Percentiles rank a stretch among this genome's conserved stretches.
phyloP scores from a whole-genome alignment of 2,888 invertebrate genomes.

The Caenorhabditis drosophilae region DNA sequence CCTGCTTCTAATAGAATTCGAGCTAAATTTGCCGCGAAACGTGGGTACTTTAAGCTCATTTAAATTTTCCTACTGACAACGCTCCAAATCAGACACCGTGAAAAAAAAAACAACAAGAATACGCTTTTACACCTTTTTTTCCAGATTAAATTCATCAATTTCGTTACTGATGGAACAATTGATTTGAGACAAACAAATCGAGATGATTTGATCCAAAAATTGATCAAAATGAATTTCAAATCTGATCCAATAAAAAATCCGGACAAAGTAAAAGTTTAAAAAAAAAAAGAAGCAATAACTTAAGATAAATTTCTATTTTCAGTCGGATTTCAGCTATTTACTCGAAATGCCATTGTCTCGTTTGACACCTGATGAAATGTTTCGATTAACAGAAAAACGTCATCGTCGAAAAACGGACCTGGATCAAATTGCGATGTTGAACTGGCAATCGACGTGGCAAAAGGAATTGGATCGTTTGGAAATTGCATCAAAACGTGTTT shows the following conservation, averaged over 20 bases:
- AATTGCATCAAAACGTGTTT: no score
- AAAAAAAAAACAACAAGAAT: no score
- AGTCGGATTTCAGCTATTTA: slow-evolving; percentile 41
- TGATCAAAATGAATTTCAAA: slow-evolving; percentile 25
- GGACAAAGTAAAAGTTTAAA: neutral
- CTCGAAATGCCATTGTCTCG: slow-evolving; percentile 45
- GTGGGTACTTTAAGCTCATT: no score
- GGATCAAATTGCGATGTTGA: slow-evolving; percentile 13
- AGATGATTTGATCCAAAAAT: slow-evolving; percentile 16
- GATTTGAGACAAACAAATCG: slow-evolving; percentile 16
- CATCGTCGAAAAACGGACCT: slow-evolving; percentile 10
- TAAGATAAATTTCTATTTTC: slow-evolving; percentile 3
- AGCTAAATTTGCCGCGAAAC: no score
- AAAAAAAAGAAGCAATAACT: neutral
- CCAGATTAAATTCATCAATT: slow-evolving; percentile 36
- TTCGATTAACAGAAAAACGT: slow-evolving; percentile 12
- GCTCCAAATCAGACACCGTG: no score
- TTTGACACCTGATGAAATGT: slow-evolving; percentile 43
- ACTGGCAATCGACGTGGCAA: slow-evolving; percentile 40
- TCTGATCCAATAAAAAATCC: slow-evolving; percentile 17
- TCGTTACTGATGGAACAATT: slow-evolving; percentile 30
- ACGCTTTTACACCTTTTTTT: no score
- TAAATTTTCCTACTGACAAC: no score
- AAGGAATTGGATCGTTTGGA: slow-evolving; percentile 25
- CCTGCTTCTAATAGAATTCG: no score